Base-by-base conservation (phyloP, 2,888 invertebrate species). In the Dexiosoma caninum region DNA sequence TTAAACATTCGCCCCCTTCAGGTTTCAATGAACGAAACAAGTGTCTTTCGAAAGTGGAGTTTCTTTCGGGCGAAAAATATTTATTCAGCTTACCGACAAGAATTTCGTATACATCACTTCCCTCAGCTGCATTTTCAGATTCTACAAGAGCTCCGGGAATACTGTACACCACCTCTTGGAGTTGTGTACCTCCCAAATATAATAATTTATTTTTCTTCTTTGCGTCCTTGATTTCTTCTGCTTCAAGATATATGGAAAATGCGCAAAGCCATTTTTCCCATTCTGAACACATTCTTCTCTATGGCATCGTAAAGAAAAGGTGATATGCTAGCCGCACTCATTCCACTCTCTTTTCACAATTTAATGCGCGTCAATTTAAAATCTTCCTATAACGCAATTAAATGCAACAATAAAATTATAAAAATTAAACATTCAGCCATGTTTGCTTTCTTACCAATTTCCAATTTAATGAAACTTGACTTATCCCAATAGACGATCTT, bases 1-100 rank as follows among this genome's bases (percentile, higher is more conserved):
- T 85, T 42, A 87, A 84, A 27, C 84, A 85, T 49, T 88, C 87
- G 0, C 69, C 83, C 32, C 69, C 57, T 85, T 87, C 85, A 62
- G 85, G 77, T 84, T 85, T 82, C 0, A 85, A 71, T 9, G 84
- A 62, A 4, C 16, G 42, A 16, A 42, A 42, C 42, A 42, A 7
- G 19, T 16, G 85, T 7, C 85, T 55, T 83, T 88, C 86, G 12
- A 81, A 78, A 1, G 49, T 78, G 0, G 69, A 75, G 40, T 27
- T 27, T 6, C 27, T 27, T 27, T 27, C 27, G 4, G 27, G 27
- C 27, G 4, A 27, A 27, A 27, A 27, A 27, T 27, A 27, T 3
- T 27, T 27, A 3, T 27, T 27, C 3, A 27, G 27, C 6, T 27
- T 27, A 5, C 6, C 27, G 27, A 27, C 27, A 3, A 27, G 27